Base-by-base conservation (phyloP, 2,888 invertebrate genomes). In the Andrena praecox region DNA sequence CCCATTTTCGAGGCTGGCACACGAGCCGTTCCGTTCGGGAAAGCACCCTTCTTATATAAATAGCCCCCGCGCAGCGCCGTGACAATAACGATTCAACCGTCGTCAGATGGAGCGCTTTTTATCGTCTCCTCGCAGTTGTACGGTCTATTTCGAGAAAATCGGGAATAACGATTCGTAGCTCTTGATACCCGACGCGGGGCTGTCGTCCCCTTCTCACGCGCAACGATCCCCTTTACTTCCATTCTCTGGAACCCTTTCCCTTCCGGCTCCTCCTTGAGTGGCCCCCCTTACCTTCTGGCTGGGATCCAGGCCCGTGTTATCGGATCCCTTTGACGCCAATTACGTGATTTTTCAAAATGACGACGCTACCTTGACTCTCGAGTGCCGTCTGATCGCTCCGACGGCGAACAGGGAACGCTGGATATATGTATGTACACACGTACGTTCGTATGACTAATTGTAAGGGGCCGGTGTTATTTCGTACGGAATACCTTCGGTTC, bases 291-390 rank as follows among this genome's bases (percentile, higher is more conserved):
- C 87, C 87, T 78, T 52, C 74, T 88, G 88, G 88, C 88, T 63
- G 59, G 20, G 52, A 67, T 83, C 88, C 88, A 88, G 77, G 42
- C 33, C 31, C 76, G 75, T 74, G 88, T 88, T 87, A 88, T 88
- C 88, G 85, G 82, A 82, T 84, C 85, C 78, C 83, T 88, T 88
- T 88, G 85, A 85, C 87, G 88, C 82, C 88, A 88, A 88, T 88
- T 88, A 88, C 82, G 84, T 74, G 87, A 87, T 87, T 87, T 87
- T 87, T 87, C 87, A 84, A 87, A 84, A 84, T 72, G 76, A 76
- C 83, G 78, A 73, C 67, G 73, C 42, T 31, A 56, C 54, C 59
- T 48, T 29, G 59, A 1, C 31, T 29, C 31, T 10, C 8, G 66
- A 66, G 50, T 24, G 54, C 31, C 62, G n/a, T 56, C 31, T 29